Evolutionary conservation across 2,888 invertebrate species (phyloP).

Genomic region (Cosmia pyralina): DNA sequence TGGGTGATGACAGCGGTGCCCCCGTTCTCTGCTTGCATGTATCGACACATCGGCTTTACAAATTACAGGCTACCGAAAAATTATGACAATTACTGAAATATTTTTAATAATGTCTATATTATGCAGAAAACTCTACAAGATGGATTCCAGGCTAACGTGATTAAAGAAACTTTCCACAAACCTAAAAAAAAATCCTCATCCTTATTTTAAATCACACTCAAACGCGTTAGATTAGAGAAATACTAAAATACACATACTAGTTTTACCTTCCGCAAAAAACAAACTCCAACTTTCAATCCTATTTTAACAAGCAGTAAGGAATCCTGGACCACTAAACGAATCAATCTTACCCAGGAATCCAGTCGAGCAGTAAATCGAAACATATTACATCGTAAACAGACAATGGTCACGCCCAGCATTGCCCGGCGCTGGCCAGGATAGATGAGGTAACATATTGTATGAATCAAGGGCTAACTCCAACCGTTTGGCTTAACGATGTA

Average conservation of each 20-base stretch:
- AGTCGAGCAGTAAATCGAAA: constrained; percentile 27
- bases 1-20: constrained; percentile 49
- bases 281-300: constrained; percentile 13
- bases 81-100: constrained; percentile 24
- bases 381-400: constrained; percentile 50
- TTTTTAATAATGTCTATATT: constrained; percentile 37
- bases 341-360: constrained; percentile 45
- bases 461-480: constrained; percentile 30
- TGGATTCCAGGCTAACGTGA: not conserved
- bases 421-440: constrained; percentile 14
- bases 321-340: constrained; percentile 32
- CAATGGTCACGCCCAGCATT: constrained; percentile 27
- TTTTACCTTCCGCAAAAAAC: constrained; percentile 17
- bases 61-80: constrained; percentile 30
- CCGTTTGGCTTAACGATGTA: constrained; percentile 49
- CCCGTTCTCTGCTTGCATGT: constrained; percentile 17
- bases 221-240: not conserved
- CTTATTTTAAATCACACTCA: not conserved
- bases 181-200: not conserved
- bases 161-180: constrained; percentile 2
- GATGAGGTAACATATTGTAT: constrained; percentile 27
- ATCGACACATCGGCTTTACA: constrained; percentile 2
- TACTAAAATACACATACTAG: not conserved
- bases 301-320: constrained; percentile 24
- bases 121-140: constrained; percentile 3